Base-by-base conservation (phyloP, 1,140 invertebrate genomes). In the Polypedilum vanderplanki region DNA sequence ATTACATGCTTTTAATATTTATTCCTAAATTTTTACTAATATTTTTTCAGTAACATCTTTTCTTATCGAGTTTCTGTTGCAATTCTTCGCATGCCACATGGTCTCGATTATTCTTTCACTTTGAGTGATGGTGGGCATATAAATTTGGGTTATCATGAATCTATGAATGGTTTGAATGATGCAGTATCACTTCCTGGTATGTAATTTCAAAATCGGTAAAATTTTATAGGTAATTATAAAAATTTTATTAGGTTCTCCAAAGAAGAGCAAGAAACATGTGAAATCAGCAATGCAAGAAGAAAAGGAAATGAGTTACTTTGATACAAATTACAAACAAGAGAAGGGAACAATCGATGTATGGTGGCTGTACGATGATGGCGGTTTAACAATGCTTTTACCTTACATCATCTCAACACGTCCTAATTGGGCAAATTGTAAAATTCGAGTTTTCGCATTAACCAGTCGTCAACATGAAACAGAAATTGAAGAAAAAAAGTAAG, bases 311-410 rank as follows among this genome's bases (percentile, higher is more conserved):
- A 87, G 87, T 18, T 82, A 89, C 73, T 93, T 93, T 80, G 83
- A 84, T 75, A 85, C 5, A 1, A 33, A 33, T 33, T 33, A 79
- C 67, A 87, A 87, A 78, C 86, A 88, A 83, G 87, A 87, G 74
- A 83, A 86, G 78, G 92, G 93, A 15, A 90, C 87, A 0, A 90
- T 97, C 76, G 94, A 97, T 83, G 93, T 96, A 17, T 97, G 94
- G 93, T 97, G 95, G 95, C 83, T 97, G 67, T 97, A 96, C 82
- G 95, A 97, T 83, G 95, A 97, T 84, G 95, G 93, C 80, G 93
- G 90, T 73, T 84, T 97, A 40, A 96, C 94, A 0, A 89, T 97
- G 78, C 85, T 97, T 10, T 81, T 97, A 74, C 94, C 95, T 0
- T 95, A 97, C 81, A 92, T 97, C 76, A 88, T 97, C 40, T 92